Conservation (phyloP, 2,888 invertebrate species). For the Mimumesa dahlbomi region DNA sequence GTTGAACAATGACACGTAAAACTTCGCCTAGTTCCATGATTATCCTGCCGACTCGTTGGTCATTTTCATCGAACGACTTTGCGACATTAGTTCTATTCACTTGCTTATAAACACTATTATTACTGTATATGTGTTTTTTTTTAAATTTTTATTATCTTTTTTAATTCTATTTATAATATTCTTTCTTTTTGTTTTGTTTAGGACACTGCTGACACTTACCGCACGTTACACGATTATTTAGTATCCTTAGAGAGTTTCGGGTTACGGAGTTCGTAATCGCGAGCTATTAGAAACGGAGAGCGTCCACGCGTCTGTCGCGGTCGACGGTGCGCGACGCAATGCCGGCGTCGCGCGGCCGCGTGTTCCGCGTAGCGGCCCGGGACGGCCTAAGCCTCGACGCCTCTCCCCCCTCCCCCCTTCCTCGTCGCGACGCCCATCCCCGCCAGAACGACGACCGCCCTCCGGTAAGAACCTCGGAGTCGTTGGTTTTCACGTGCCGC, state of each 20-base stretch:
- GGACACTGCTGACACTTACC: too few species aligned
- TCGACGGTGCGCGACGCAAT: constrained; percentile 79
- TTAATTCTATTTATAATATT: too few species aligned
- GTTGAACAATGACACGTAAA: neutral
- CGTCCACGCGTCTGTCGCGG: constrained; percentile 74
- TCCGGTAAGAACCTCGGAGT: too few species aligned
- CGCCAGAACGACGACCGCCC: neutral
- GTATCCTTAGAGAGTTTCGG: too few species aligned
- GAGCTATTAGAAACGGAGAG: constrained; percentile 6
- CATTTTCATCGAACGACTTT: too few species aligned
- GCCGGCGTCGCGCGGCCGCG: constrained; percentile 74
- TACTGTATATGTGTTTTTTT: too few species aligned
- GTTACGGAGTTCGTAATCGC: too few species aligned
- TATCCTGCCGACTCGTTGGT: neutral
- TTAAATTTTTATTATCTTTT: too few species aligned
- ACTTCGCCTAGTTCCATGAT: constrained; percentile 17
- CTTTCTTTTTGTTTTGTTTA: too few species aligned
- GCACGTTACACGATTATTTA: too few species aligned
- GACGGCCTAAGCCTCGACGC: constrained; percentile 70
- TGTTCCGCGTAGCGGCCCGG: constrained; percentile 76
- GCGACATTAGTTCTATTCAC: too few species aligned
- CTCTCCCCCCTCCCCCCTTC: constrained; percentile 24
- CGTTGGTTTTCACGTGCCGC: neutral
- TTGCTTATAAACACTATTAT: too few species aligned
- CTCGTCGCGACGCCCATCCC: constrained; percentile 42